Base-by-base conservation (phyloP, 2,113 vertebrate genomes). In the Oreochromis tanganicae region DNA sequence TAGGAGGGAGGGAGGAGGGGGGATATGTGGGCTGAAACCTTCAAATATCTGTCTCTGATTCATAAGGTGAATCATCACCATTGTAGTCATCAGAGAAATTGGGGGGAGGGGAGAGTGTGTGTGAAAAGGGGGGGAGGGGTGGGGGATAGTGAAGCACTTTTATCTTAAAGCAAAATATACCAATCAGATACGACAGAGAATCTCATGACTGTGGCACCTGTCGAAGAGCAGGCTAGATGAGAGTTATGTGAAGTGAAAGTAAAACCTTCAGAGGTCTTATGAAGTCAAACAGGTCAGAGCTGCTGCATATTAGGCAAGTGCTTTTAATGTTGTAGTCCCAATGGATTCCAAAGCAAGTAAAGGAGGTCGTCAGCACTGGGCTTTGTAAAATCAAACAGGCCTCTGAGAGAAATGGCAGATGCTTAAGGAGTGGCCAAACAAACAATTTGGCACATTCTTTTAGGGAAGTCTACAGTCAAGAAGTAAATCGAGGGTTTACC, bases 41-140 rank as follows among this genome's bases (percentile, higher is more conserved):
- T 91, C 81, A 93, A 94, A 93, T 92, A 92, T 88, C 85, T 34
- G 86, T 86, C 85, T 90, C 85, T 94, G 94, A 94, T 92, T 95
- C 94, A 95, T 80, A 81, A 86, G 6, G 78, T 94, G 91, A 95
- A 95, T 95, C 95, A 95, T 90, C 89, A 32, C 73, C 2, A 66
- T 55, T 43, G 5, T 78, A 83, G 84, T 94, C 86, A 82, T 93
- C 92, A 92, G 85, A 92, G 89, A 85, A 59, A 55, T 79, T 7
- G 52, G 56, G 81, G 87, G 87, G 52, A 66, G 16, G 83, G 2
- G 2, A 21, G 9, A 3, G 50, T 5, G 17, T 10, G 84, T 84
- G 85, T 68, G 86, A 88, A 36, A 59, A 61, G 48, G 16, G 56
- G 17, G 63, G 16, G 48, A 3, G 10, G 66, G 82, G 41, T 48